These are phyloP conservation scores for Plutomurus gul DNA, from an alignment of 1,140 invertebrate genomes.

Conservation along the genomic window DNA sequence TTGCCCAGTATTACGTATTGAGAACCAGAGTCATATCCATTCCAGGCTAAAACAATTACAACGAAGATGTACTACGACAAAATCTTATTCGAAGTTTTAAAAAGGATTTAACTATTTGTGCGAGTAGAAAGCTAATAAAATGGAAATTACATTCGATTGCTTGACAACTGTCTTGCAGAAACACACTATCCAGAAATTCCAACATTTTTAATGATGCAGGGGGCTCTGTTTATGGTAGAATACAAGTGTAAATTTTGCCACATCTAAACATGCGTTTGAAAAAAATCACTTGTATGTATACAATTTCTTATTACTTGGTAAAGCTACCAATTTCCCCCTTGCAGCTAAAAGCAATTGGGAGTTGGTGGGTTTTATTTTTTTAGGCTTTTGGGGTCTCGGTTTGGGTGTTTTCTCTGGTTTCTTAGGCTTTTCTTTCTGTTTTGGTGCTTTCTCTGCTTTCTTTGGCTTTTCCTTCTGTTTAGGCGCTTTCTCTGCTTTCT, in stretches of 20 bases:
- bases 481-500: neutral
- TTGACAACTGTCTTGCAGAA: neutral
- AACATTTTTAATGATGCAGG: neutral
- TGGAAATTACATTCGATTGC: neutral
- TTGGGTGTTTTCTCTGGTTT: neutral
- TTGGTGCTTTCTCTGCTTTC: neutral
- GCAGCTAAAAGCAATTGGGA: neutral
- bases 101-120: too few species aligned
- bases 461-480: neutral
- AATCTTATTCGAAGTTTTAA: too few species aligned
- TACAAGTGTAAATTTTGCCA: neutral
- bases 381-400: too few species aligned
- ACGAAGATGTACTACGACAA: too few species aligned
- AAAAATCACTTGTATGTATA: neutral
- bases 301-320: neutral
- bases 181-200: neutral
- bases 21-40: neutral
- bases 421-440: neutral
- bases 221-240: neutral
- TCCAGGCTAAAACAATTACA: neutral
- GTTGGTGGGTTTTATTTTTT: too few species aligned
- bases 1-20: neutral
- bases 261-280: neutral
- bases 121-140: neutral
- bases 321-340: neutral